Conservation (phyloP, 2,888 invertebrate species). For the Tenodera sinensis region DNA sequence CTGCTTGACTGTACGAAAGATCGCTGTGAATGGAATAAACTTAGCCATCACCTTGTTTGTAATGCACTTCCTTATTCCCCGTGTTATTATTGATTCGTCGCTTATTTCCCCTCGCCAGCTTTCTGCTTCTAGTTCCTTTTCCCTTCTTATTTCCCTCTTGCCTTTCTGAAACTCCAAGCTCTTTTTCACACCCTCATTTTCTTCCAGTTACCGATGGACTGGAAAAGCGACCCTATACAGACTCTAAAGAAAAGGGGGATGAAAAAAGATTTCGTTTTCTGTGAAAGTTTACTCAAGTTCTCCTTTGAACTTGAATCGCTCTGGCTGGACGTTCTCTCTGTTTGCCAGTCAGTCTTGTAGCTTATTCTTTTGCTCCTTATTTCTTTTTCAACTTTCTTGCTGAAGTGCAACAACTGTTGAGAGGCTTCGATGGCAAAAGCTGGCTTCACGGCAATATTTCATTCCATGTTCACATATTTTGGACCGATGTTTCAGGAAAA, state of each 20-base stretch:
- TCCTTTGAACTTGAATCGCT: slow-evolving; percentile 4
- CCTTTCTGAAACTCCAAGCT: background rate
- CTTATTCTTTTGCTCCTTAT: background rate
- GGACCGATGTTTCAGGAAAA: too few relatives aligned
- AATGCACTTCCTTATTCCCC: background rate
- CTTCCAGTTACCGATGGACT: slow-evolving; percentile 8
- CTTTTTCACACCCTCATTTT: background rate
- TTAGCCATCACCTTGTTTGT: background rate
- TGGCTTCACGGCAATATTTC: background rate
- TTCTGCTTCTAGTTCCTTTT: background rate
- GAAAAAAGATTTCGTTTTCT: slow-evolving; percentile 1
- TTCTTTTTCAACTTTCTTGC: background rate
- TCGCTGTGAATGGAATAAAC: too few relatives aligned
- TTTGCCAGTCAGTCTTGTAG: background rate
- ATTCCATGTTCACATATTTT: background rate
- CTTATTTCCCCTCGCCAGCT: background rate
- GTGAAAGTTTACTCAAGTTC: background rate
- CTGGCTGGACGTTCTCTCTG: background rate
- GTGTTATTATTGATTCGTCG: background rate
- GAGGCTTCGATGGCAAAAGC: background rate
- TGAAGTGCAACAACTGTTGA: background rate
- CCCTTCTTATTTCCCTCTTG: background rate
- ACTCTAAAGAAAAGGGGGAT: background rate
- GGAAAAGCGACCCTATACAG: background rate
- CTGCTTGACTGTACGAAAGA: too few relatives aligned